Percentiles rank a stretch among this genome's conserved stretches.
Conservation (phyloP, 2,888 invertebrate genomes). For the Ennomos quercinarius region DNA sequence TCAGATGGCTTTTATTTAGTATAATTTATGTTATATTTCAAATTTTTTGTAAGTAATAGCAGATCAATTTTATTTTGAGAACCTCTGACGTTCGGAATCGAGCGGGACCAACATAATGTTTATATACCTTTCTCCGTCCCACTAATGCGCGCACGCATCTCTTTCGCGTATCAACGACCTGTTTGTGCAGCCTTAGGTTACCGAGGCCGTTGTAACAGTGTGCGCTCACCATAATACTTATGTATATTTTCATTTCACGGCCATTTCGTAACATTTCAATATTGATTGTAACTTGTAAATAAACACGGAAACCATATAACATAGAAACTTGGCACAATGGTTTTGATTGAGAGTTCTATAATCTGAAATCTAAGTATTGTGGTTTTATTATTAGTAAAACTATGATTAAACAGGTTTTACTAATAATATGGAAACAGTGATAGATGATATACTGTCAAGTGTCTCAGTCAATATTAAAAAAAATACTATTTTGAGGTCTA, state of each 20-base stretch:
- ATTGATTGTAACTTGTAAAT: conserved; percentile 60
- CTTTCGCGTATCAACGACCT: conserved; percentile 79
- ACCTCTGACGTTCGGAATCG: conserved; percentile 52
- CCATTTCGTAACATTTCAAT: conserved; percentile 78
- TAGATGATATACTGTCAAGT: too few relatives aligned
- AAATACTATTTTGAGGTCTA: too few relatives aligned
- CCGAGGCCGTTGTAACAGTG: conserved; percentile 68
- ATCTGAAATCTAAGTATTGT: conserved; percentile 45
- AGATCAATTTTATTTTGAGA: conserved; percentile 50
- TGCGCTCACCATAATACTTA: conserved; percentile 52
- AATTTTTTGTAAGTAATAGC: too few relatives aligned
- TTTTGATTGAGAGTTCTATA: conserved; percentile 42
- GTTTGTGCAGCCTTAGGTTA: conserved; percentile 65
- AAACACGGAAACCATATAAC: conserved; percentile 50
- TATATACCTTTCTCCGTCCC: conserved; percentile 67
- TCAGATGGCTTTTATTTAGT: too few relatives aligned
- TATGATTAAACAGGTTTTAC: neutral
- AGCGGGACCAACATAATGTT: conserved; percentile 67
- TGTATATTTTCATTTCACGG: conserved; percentile 79
- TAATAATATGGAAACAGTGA: too few relatives aligned
- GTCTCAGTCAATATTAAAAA: too few relatives aligned
- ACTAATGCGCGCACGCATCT: conserved; percentile 65
- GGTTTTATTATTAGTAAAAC: conserved; percentile 33
- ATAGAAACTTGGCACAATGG: conserved; percentile 44
- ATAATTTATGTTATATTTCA: too few relatives aligned